Conservation (phyloP, 2,888 invertebrate species). For the Thysanoteuthis rhombus region DNA sequence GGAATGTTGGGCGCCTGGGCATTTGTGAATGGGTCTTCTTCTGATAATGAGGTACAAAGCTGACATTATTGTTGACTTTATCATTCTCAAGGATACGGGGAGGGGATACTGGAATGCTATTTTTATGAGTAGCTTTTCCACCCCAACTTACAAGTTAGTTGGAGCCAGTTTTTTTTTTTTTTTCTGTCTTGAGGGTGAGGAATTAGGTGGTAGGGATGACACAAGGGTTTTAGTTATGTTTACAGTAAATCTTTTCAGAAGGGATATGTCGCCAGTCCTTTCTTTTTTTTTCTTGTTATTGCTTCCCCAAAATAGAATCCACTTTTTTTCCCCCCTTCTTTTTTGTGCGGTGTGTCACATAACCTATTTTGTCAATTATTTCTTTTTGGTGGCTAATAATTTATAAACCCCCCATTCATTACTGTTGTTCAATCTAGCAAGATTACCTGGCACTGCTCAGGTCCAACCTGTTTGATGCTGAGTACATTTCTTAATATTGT, state of each 20-base stretch:
- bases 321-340: background rate
- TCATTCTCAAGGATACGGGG: background rate
- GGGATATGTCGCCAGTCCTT: background rate
- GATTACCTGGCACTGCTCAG: no score
- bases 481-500: no score
- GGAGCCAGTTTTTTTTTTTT: background rate
- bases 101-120: background rate
- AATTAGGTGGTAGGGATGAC: background rate
- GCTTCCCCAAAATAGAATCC: background rate
- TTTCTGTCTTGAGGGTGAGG: background rate
- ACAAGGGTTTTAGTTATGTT: background rate
- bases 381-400: no score
- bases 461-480: no score
- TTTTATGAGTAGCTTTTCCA: background rate
- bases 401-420: no score
- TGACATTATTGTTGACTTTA: background rate
- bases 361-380: background rate
- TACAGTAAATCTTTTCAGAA: background rate
- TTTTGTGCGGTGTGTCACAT: no score
- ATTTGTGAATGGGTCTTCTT: background rate
- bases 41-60: background rate
- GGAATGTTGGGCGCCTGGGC: background rate
- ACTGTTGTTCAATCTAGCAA: no score
- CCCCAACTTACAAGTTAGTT: background rate
- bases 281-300: background rate